Percentiles rank a stretch among this genome's conserved stretches.
Conservation (phyloP, 2,113 vertebrate species). For the Rhynchomys soricoides region DNA sequence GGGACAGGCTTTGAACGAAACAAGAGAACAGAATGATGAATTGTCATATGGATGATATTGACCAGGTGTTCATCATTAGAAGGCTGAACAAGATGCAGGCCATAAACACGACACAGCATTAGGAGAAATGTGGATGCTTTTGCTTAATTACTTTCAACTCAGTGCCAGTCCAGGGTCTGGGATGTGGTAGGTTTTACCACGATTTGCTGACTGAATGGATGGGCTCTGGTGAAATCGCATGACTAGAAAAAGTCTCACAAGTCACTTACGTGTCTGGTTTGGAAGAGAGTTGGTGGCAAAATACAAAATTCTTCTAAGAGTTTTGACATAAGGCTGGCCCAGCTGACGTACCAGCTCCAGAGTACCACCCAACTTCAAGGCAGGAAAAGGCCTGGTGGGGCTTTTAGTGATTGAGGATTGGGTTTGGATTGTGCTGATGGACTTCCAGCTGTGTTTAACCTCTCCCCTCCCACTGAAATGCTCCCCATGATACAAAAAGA, state of each 20-base stretch:
- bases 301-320: slow-evolving; percentile 36
- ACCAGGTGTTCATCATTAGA: slow-evolving; percentile 71
- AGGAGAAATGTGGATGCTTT: slow-evolving; percentile 40
- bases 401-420: slow-evolving; percentile 25
- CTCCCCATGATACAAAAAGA: background rate
- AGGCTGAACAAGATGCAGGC: slow-evolving; percentile 26
- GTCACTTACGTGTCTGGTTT: slow-evolving; percentile 1
- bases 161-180: background rate
- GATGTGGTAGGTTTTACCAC: slow-evolving; percentile 15
- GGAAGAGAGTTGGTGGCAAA: slow-evolving; percentile 54
- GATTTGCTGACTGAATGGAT: slow-evolving; percentile 49
- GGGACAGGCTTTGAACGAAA: slow-evolving; percentile 49
- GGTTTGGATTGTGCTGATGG: background rate
- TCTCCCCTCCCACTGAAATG: background rate
- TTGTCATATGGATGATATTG: slow-evolving; percentile 48
- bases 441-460: slow-evolving; percentile 32
- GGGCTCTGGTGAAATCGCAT: slow-evolving; percentile 22
- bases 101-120: slow-evolving; percentile 32
- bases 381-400: background rate
- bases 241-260: slow-evolving; percentile 49
- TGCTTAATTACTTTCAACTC: slow-evolving; percentile 41
- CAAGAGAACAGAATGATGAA: slow-evolving; percentile 48
- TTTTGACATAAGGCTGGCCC: slow-evolving; percentile 40
- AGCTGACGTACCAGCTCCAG: slow-evolving; percentile 15
- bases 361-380: background rate